These are phyloP conservation scores for Odontophorus gujanensis DNA, from an alignment of 2,113 vertebrate genomes.

Conservation along the genomic window DNA sequence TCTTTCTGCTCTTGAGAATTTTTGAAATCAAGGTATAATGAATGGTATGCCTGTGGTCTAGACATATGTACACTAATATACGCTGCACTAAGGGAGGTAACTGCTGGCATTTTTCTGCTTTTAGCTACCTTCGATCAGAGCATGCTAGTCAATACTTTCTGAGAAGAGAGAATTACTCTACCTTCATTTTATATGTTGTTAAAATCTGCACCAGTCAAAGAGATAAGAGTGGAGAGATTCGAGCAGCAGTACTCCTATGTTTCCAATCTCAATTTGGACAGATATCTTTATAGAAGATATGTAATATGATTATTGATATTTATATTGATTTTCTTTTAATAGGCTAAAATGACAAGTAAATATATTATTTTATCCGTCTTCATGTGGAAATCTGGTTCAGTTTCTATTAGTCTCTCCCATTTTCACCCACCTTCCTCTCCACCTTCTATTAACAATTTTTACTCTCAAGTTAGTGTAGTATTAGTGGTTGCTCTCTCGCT, in stretches of 20 bases:
- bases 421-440: not conserved
- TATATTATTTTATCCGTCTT: not conserved
- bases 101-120: not conserved
- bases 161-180: not conserved
- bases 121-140: not conserved
- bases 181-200: not conserved
- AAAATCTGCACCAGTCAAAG: not conserved
- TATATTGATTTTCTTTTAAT: not conserved
- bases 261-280: not conserved
- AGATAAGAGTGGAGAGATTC: not conserved
- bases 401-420: not conserved
- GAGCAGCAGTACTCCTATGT: not conserved
- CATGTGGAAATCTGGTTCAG: not conserved
- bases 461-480: not conserved
- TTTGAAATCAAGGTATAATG: rapidly evolving
- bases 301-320: not conserved
- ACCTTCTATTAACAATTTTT: not conserved
- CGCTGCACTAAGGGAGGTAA: not conserved
- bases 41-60: not conserved
- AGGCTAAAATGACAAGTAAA: not conserved
- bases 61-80: not conserved
- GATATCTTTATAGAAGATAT: not conserved
- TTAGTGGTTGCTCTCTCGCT: not conserved
- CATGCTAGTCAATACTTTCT: not conserved
- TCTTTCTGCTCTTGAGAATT: not conserved